Base-by-base conservation (phyloP, 2,797 vertebrate genomes). In the Pteropus rufus region DNA sequence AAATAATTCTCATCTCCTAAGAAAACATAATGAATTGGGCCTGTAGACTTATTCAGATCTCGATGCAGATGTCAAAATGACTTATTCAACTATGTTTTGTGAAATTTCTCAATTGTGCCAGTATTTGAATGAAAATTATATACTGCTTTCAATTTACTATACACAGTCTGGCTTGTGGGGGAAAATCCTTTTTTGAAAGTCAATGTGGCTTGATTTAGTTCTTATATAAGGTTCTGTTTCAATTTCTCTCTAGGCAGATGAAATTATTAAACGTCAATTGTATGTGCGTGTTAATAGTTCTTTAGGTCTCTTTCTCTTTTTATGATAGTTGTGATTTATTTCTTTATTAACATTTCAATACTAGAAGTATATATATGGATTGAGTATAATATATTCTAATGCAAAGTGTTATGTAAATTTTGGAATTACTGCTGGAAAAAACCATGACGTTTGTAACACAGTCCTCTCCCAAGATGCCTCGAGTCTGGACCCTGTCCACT, bases 121-220 rank as follows among this genome's bases (percentile, higher is more conserved):
- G n/a, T 23, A 86, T 84, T 72, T 93, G 62, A 95, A 62, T 77
- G 26, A 91, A 92, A 84, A 93, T 87, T 36, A 88, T 15, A 46
- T 3, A 73, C 10, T 64, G 10, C 72, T 72, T 76, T 92, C 54
- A 87, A 83, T 65, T 46, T 58, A 18, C 44, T 75, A 26, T 60
- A 11, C 12, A 64, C 7, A 46, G 41, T 75, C 72, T 70, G 87
- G 21, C 39, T 92, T 36, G 18, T 52, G 9, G 29, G 5, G 9
- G 15, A 41, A 36, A 49, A 72, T 41, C 5, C 8, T 72, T 70
- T 96, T 19, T 72, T 94, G 16, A 19, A 46, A 87, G 49, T 89
- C 77, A 94, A 84, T 39, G 15, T 12, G 7, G 5, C 67, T 82
- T 83, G 87, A 92, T 76, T 96, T 56, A 96, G 3, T 91, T 77